Evolutionary conservation across 2,797 vertebrate genomes (phyloP).

Genomic region (Crenuchus spilurus): DNA sequence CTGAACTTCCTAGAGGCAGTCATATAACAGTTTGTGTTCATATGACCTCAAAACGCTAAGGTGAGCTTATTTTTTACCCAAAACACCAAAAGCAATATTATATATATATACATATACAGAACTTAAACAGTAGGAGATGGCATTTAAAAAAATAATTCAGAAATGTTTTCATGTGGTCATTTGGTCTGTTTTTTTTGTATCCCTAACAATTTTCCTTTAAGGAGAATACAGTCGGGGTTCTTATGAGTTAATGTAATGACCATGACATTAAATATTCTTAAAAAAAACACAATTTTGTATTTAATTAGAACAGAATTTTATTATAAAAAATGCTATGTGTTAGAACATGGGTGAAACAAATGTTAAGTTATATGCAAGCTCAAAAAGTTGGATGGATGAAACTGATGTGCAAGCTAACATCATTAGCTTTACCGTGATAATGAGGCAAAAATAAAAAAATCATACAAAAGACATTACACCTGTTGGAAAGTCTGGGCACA

Average conservation of each 20-base stretch:
- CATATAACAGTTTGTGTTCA: no score
- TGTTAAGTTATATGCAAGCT: slow-evolving; percentile 8
- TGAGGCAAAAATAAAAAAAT: slow-evolving; percentile 24
- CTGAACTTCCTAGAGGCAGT: no score
- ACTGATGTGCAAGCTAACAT: slow-evolving; percentile 2
- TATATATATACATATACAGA: no score
- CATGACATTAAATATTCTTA: not conserved
- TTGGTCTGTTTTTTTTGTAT: no score
- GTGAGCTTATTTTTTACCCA: no score
- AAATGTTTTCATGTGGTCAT: no score
- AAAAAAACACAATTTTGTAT: not conserved
- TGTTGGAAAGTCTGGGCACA: slow-evolving; percentile 46
- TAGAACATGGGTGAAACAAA: slow-evolving; percentile 21
- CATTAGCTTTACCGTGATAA: not conserved
- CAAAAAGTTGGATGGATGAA: not conserved
- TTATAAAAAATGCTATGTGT: not conserved
- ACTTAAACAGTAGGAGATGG: no score
- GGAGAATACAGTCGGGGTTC: no score
- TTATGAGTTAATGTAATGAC: not conserved
- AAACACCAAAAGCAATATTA: no score
- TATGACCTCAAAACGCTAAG: no score
- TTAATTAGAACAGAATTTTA: not conserved
- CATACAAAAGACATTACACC: slow-evolving; percentile 49
- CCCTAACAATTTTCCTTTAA: no score
- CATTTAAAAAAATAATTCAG: no score